Percentiles rank a stretch among this genome's conserved stretches.
phyloP scores from a whole-genome alignment of 2,888 invertebrate species.

The Metallyticus violacea region DNA sequence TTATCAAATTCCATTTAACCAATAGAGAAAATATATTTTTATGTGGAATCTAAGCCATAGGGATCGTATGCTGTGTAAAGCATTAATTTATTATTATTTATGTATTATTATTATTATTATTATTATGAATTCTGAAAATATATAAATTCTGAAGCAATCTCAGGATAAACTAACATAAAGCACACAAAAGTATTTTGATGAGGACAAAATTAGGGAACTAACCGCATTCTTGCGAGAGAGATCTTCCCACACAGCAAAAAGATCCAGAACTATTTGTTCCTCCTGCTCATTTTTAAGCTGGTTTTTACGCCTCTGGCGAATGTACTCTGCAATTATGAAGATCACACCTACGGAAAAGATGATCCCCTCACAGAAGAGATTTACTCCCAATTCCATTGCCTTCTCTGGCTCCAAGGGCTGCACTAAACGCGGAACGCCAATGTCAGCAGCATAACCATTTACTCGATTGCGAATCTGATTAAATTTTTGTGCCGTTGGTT shows the following conservation, averaged over 20 bases:
- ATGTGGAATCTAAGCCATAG: too few species aligned
- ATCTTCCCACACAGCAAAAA: background rate
- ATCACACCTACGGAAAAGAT: background rate
- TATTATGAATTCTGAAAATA: too few species aligned
- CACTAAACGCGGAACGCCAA: background rate
- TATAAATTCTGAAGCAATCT: too few species aligned
- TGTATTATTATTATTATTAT: too few species aligned
- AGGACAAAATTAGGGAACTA: background rate
- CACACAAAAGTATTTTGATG: too few species aligned
- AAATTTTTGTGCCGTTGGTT: background rate
- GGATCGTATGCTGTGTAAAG: too few species aligned
- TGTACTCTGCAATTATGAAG: background rate
- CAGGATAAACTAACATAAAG: too few species aligned
- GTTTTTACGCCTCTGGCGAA: background rate
- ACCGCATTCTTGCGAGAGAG: background rate
- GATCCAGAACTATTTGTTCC: background rate
- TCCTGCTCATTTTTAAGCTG: background rate
- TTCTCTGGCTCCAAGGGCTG: background rate
- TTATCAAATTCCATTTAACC: too few species aligned
- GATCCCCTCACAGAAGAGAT: background rate
- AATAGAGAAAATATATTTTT: too few species aligned
- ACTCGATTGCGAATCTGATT: background rate
- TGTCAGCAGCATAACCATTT: background rate
- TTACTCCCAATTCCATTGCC: background rate
- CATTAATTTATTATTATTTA: too few species aligned